Evolutionary conservation across 2,113 vertebrate genomes (phyloP), one percentile per base, ranked within the genome.

Genomic region (Cheirogaleus medius): DNA sequence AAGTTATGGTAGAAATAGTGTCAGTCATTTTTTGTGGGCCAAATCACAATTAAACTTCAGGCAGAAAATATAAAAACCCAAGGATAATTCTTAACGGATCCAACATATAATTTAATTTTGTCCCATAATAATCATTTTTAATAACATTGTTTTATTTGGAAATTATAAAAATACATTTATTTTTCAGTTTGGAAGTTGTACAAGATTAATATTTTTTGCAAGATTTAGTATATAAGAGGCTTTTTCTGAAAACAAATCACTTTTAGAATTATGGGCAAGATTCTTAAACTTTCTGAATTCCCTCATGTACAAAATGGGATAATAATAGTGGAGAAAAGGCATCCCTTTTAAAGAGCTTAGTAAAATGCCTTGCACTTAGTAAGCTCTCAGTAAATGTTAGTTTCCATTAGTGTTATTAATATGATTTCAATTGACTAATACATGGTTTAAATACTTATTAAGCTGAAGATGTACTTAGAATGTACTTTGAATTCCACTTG

Each of bases 1-100:
- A 90, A 96, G 73, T 49, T 21, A 64, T 1, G 49, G 8, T 37
- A 64, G 21, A 83, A 94, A 44, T 76, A 13, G 25, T 27, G 60
- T 63, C 23, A 49, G 9, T 83, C 77, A 90, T 4, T 2, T 84
- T 96, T 37, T 92, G 21, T 15, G 12, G 4, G 14, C 21, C 52
- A 84, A 49, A 80, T 84, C 49, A 76, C 21, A 87, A 42, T 56
- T 83, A 52, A 87, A 94, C 60, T 85, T n/a, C 39, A 90, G 37
- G 39, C 10, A 80, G 54, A 92, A 87, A 88, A 73, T 93, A 96
- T 15, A 60, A 96, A 93, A 96, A 37, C 11, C 11, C 68, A 91
- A 81, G 77, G 32, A 14, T 64, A 66, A 84, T 84, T 58, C 23
- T 32, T 39, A 87, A 78, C 4, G 68, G 7, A 60, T 34, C 17